A percentile compares a stretch with the other conserved stretches of the same genome.
Evolutionary conservation across 2,113 vertebrate genomes (phyloP).

Genomic region (Benitochromis conjunctus): DNA sequence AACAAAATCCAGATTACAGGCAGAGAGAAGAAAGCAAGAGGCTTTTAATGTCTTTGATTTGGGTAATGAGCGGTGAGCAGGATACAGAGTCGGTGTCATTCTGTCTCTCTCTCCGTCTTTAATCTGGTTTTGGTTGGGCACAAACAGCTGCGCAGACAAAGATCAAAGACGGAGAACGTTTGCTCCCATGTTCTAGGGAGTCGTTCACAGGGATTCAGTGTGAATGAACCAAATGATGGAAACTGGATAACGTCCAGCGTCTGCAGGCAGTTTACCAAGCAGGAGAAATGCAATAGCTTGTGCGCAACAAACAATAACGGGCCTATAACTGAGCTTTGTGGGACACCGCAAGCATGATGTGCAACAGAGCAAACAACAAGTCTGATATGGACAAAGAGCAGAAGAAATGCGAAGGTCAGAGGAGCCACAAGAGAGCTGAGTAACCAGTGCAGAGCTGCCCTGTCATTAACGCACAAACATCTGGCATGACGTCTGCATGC

Average conservation of each 20-base stretch:
- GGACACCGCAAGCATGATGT: neutral
- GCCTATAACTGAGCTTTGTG: neutral
- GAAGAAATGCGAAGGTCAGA: neutral
- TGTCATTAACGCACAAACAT: slow-evolving; percentile 47
- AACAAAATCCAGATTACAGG: slow-evolving; percentile 27
- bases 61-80: slow-evolving; percentile 11
- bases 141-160: slow-evolving; percentile 14
- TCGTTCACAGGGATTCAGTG: neutral
- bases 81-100: neutral
- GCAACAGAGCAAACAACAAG: neutral
- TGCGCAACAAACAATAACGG: neutral
- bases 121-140: slow-evolving; percentile 26
- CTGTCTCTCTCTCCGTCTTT: neutral
- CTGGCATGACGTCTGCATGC: slow-evolving; percentile 41
- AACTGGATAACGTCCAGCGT: neutral
- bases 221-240: neutral
- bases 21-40: neutral
- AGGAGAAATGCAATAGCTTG: neutral
- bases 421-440: slow-evolving; percentile 13
- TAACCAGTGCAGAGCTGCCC: slow-evolving; percentile 1
- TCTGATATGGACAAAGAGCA: neutral
- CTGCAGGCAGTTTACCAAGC: neutral
- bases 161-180: slow-evolving; percentile 6
- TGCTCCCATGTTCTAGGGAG: neutral
- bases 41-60: slow-evolving; percentile 2